Conservation (phyloP, 2,888 invertebrate species). For the Pardosa pseudoannulata region DNA sequence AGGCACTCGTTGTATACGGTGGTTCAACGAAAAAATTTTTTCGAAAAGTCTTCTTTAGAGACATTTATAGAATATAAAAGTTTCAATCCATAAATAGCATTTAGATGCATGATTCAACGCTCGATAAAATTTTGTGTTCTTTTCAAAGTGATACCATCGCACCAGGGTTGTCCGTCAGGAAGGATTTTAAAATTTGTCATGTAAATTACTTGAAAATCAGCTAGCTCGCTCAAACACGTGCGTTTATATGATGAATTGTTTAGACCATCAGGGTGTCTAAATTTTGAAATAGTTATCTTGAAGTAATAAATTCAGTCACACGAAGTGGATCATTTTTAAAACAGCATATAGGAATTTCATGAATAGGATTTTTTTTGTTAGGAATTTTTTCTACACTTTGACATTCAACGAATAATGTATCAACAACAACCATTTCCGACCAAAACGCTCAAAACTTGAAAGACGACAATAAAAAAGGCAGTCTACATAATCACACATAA, state of each 20-base stretch:
- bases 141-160: constrained; percentile 49
- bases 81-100: no score
- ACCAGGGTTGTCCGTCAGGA: constrained; percentile 40
- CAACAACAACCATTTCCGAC: constrained; percentile 56
- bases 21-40: constrained; percentile 2
- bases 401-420: not conserved
- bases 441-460: constrained; percentile 34
- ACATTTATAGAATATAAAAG: no score
- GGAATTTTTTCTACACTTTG: no score
- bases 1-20: not conserved
- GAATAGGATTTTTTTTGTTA: no score
- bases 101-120: no score
- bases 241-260: constrained; percentile 6
- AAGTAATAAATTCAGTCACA: constrained; percentile 55
- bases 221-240: constrained; percentile 38
- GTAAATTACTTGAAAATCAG: constrained; percentile 30
- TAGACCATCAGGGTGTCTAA: not conserved
- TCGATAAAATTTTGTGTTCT: no score
- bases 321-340: no score
- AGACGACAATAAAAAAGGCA: constrained; percentile 43
- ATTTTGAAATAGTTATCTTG: not conserved
- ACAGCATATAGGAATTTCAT: no score
- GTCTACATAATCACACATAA: constrained; percentile 46
- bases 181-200: constrained; percentile 33
- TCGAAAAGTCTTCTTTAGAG: not conserved